These are phyloP conservation scores for Herpailurus yagouaroundi DNA, from an alignment of 2,113 vertebrate genomes.

Conservation along the genomic window DNA sequence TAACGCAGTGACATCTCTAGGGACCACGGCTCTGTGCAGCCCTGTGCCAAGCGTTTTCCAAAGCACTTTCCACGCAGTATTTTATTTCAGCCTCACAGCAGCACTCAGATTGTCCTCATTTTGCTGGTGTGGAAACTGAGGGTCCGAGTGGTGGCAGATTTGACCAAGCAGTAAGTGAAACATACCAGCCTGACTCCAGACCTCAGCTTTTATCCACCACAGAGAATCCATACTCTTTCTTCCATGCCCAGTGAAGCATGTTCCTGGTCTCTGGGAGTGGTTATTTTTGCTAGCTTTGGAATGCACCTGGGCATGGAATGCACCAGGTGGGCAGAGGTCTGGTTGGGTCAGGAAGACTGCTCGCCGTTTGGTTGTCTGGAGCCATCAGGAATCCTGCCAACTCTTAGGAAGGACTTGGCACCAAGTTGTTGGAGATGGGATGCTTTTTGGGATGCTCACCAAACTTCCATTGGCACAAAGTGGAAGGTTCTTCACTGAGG, in stretches of 20 bases:
- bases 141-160: neutral
- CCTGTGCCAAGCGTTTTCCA: neutral
- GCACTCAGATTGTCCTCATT: neutral
- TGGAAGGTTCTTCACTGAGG: neutral
- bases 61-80: neutral
- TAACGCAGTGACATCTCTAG: accelerated
- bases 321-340: neutral
- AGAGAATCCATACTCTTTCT: neutral
- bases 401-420: neutral
- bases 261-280: neutral
- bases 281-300: neutral
- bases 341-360: neutral
- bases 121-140: neutral
- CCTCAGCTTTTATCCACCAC: neutral
- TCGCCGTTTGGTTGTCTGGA: neutral
- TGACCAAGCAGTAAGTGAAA: neutral
- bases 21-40: neutral
- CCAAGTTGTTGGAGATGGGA: neutral
- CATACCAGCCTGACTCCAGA: neutral
- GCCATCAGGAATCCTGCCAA: neutral
- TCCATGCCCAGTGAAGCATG: neutral
- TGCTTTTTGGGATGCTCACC: neutral
- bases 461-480: neutral
- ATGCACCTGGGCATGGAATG: neutral
- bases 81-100: neutral